Base-by-base conservation (phyloP, 2,888 invertebrate species). In the Poecilus cupreus region DNA sequence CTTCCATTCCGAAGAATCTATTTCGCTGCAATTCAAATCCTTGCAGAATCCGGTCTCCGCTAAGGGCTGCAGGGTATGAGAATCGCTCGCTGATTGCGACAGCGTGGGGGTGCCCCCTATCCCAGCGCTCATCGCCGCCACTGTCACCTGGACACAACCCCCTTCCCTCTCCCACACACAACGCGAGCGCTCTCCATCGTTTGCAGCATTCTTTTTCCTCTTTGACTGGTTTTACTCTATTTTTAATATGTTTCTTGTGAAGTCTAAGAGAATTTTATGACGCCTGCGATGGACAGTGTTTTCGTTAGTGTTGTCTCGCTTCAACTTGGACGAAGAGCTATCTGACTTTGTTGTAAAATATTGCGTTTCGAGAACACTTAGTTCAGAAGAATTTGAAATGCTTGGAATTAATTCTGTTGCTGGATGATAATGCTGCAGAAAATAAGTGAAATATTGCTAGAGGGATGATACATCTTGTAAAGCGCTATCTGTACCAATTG, bases 211-310 rank as follows among this genome's bases (percentile, higher is more conserved):
- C 74, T 49, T 49, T 74, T 64, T 64, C 32, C 46, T 68, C 64
- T 24, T 22, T 13, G 10, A 16, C 10, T 1, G 20, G 24, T 74
- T 75, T 75, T 51, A 26, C 32, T 75, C 49, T 75, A 75, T 75
- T 75, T 75, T 75, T 75, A 75, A 75, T 75, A 75, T 51, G 75
- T 75, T 75, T 75, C 75, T 75, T 51, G 75, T 51, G 51, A 75
- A 75, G 51, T 75, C 51, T 49, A 49, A 51, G 22, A 51, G 75
- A 75, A 75, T 75, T 75, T 75, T 75, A 75, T 75, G 51, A 75
- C 75, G 75, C 75, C 75, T 75, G 75, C 51, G 75, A 75, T 75
- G 75, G 75, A 75, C 75, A 75, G 18, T 51, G 26, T 75, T 32
- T 75, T 75, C 72, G 75, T 51, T 75, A 51, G 51, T 75, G 37